Base-by-base conservation (phyloP, 2,113 vertebrate species). In the Glaucomys volans region DNA sequence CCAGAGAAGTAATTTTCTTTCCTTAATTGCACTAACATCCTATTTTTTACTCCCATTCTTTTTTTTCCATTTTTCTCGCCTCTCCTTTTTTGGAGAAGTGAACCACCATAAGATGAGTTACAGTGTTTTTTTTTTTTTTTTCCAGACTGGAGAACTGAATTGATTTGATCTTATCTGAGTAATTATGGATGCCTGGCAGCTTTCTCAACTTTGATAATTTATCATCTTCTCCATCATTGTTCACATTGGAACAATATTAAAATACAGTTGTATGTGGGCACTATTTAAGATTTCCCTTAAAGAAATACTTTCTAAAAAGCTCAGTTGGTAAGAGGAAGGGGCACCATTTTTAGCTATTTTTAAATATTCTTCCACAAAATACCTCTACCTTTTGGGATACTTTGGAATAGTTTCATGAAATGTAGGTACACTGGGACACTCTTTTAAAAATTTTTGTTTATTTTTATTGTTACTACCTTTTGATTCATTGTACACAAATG, bases 91-190 rank as follows among this genome's bases (percentile, higher is more conserved):
- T 82, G 20, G 30, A 81, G 77, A 71, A 81, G 14, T 17, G 0
- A 95, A 20, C 10, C 13, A 0, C 81, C 17, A 94, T 97, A 88
- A 44, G n/a, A 20, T 59, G 96, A 74, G 26, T 87, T 94, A 81
- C 40, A 87, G 5, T 91, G 74, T 93, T 95, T 97, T 95, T 54
- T 97, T 97, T 79, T n/a, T n/a, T n/a, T n/a, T n/a, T n/a, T n/a
- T n/a, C n/a, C 81, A 97, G 67, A 83, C 77, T 96, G 95, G 18
- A 88, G 40, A 79, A 74, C 79, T 75, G 92, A 95, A 95, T 57
- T 91, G 81, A 87, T 96, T 47, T 42, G 95, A 96, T 86, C 50
- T 97, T 87, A n/a, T 85, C 72, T 54, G 12, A 89, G 20, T 90
- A 95, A 87, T 71, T 62, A 26, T 97, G 37, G 44, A 84, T n/a